Evolutionary conservation across 2,113 vertebrate species (phyloP).

Genomic region (Danionella cerebrum): DNA sequence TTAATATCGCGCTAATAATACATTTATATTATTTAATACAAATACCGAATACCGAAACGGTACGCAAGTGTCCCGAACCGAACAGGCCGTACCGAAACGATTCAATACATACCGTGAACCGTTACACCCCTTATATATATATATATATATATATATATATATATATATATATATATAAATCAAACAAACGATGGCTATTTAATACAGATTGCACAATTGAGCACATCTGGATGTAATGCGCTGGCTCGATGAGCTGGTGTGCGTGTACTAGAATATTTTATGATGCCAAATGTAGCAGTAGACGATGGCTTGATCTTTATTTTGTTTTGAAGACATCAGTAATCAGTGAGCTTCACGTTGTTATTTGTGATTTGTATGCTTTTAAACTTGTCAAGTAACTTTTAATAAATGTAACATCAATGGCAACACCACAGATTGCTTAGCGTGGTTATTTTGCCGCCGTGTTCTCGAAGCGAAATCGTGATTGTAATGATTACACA

Average conservation of each 20-base stretch:
- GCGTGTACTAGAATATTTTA: slow-evolving; percentile 10
- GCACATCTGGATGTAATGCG: neutral
- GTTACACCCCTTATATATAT: too few relatives aligned
- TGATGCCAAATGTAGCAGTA: slow-evolving; percentile 31
- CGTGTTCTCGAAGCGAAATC: too few relatives aligned
- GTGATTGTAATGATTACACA: too few relatives aligned
- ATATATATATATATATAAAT: too few relatives aligned
- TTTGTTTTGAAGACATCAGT: slow-evolving; percentile 14
- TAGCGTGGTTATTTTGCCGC: neutral
- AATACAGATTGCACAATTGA: neutral
- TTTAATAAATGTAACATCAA: slow-evolving; percentile 69
- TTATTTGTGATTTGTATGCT: slow-evolving; percentile 54
- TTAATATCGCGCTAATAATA: too few relatives aligned
- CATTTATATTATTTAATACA: too few relatives aligned
- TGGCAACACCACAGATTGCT: slow-evolving; percentile 20
- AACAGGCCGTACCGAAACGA: too few relatives aligned
- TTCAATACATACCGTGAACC: too few relatives aligned
- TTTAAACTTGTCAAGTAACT: slow-evolving; percentile 56
- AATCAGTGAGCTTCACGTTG: slow-evolving; percentile 45
- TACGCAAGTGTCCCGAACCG: too few relatives aligned
- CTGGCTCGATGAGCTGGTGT: slow-evolving; percentile 20
- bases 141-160: too few relatives aligned
- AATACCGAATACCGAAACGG: too few relatives aligned
- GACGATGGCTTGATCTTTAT: neutral
- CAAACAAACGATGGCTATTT: too few relatives aligned